Evolutionary conservation across 2,797 vertebrate species (phyloP).

Genomic region (Poecilia gillii): DNA sequence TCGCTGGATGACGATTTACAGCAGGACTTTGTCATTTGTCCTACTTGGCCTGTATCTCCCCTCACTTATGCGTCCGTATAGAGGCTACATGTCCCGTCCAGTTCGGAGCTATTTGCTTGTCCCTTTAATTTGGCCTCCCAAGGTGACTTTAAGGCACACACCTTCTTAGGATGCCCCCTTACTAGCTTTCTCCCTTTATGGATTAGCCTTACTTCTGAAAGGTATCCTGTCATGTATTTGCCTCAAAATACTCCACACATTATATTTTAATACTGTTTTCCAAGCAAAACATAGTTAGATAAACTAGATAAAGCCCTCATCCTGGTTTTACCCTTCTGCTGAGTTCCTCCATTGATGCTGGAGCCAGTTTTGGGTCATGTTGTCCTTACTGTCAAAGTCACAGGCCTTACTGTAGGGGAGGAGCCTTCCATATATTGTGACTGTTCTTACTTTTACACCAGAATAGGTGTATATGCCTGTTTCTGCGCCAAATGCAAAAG

Average conservation of each 20-base stretch:
- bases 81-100: constrained; percentile 39
- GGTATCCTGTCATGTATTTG: constrained; percentile 35
- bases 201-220: constrained; percentile 25
- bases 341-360: constrained; percentile 47
- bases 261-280: neutral
- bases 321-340: constrained; percentile 42
- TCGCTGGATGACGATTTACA: constrained; percentile 51
- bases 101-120: constrained; percentile 67
- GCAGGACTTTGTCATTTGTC: constrained; percentile 65
- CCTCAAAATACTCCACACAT: constrained; percentile 14
- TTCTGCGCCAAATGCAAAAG: neutral
- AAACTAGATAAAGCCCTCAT: constrained; percentile 45
- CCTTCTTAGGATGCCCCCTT: constrained; percentile 55
- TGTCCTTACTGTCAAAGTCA: constrained; percentile 75
- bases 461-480: neutral
- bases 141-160: constrained; percentile 81
- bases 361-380: constrained; percentile 66
- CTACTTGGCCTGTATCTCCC: constrained; percentile 47
- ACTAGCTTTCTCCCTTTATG: constrained; percentile 42
- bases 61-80: constrained; percentile 30
- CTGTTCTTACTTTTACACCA: neutral
- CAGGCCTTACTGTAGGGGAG: constrained; percentile 41
- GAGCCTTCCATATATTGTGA: constrained; percentile 19
- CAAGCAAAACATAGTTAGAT: neutral
- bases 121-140: constrained; percentile 76